Base-by-base conservation (phyloP, 2,113 vertebrate genomes). In the Zingel zingel region DNA sequence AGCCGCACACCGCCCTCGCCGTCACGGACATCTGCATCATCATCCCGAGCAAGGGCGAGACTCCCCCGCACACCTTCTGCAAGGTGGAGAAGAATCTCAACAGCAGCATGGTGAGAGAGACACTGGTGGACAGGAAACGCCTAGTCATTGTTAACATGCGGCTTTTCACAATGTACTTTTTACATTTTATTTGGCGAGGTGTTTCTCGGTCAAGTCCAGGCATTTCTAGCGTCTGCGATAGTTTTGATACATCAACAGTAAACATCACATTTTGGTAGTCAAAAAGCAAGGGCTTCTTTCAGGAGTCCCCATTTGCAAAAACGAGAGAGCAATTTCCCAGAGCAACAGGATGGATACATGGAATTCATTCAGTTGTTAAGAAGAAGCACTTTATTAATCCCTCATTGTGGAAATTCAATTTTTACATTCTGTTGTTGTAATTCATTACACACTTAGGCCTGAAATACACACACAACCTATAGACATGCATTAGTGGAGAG, bases 1-100 rank as follows among this genome's bases (percentile, higher is more conserved):
- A 97, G 93, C 95, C 96, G 2, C 97, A 98, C 68, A 95, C 98
- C 47, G 94, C 96, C 0, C 82, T 99, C 94, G 98, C 98, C n/a
- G 97, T 99, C 87, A 99, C 98, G 0, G 98, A 99, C 89, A 96
- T 99, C 79, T 99, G 98, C 93, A 96, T 99, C 86, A 99, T 99
- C 86, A 91, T 99, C 68, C 98, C 98, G 0, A 97, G 97, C 91
- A 99, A 99, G 80, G 98, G 98, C 81, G 98, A 99, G 92, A 95
- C 95, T 5, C 96, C 98, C 7, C 98, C 98, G 0, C 98, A 99
- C 84, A 98, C 98, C 0, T 99, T 98, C 96, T 99, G 98, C 93
- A 98, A 96, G 89, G 97, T 99, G 62, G 98, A 99, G 89, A 99
- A 97, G 95, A 99, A 98, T 68, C 96, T 99, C 66, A 99, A 97